phyloP scores from a whole-genome alignment of 35 echinoderm and acorn worm genomes.

The Heliocidaris erythrogramma region DNA sequence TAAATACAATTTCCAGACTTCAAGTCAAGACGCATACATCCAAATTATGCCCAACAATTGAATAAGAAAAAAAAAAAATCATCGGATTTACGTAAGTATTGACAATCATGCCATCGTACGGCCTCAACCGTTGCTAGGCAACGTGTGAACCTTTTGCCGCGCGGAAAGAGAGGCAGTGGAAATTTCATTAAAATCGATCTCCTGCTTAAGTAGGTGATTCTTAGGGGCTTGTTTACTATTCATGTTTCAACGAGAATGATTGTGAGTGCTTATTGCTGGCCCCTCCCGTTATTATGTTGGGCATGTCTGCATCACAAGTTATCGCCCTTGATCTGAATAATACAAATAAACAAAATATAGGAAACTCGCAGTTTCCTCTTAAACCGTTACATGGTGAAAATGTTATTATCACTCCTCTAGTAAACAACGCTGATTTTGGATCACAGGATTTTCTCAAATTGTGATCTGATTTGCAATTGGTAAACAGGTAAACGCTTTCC shows the following conservation, averaged over 20 bases:
- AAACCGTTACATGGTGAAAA: neutral
- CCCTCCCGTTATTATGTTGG: neutral
- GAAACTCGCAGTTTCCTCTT: neutral
- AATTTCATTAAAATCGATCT: constrained; percentile 40
- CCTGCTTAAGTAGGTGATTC: constrained; percentile 13
- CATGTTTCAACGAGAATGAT: neutral
- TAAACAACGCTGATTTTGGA: too few relatives aligned
- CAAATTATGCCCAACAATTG: neutral
- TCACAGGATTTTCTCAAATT: too few relatives aligned
- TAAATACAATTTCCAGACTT: neutral
- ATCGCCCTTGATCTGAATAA: neutral
- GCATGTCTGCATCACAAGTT: neutral
- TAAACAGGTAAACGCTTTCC: too few relatives aligned
- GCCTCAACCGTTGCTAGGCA: constrained; percentile 4
- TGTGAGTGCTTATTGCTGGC: neutral
- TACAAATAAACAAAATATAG: neutral
- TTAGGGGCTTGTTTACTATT: neutral
- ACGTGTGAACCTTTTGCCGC: neutral
- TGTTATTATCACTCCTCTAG: neutral
- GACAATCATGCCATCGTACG: neutral
- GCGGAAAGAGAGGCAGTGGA: constrained; percentile 26
- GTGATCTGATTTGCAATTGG: too few relatives aligned
- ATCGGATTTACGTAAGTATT: constrained; percentile 25
- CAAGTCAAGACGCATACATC: neutral
- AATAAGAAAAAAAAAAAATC: constrained; percentile 16